These are phyloP conservation scores for Taenioides sp. DNA, from an alignment of 2,797 vertebrate genomes.

Conservation along the genomic window DNA sequence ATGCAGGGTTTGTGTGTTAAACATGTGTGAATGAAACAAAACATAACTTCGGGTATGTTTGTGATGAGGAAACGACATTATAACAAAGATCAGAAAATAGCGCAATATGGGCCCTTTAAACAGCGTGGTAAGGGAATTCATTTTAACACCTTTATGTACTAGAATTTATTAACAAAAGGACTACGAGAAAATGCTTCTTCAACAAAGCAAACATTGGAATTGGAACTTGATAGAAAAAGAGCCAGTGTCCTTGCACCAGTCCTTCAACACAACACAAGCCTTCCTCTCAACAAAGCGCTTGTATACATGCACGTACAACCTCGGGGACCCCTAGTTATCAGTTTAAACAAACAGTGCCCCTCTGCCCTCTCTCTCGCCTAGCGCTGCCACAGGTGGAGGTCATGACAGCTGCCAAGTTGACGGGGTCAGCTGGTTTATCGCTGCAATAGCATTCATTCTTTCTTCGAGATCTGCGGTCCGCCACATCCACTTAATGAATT, in stretches of 20 bases:
- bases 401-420: slow-evolving; percentile 64
- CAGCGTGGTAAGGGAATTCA: no score
- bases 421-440: slow-evolving; percentile 68
- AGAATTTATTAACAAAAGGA: no score
- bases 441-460: slow-evolving; percentile 39
- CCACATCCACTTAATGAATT: slow-evolving; percentile 57
- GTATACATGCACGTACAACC: slow-evolving; percentile 35
- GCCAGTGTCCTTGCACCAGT: neutral
- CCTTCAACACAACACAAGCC: slow-evolving; percentile 18
- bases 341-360: slow-evolving; percentile 71
- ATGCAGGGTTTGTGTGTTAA: no score
- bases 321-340: slow-evolving; percentile 59
- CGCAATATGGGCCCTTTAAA: no score
- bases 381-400: slow-evolving; percentile 61
- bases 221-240: neutral
- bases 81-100: no score
- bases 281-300: slow-evolving; percentile 41
- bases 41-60: no score
- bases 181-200: no score
- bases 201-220: neutral
- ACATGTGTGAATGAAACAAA: no score
- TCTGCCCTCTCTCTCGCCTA: slow-evolving; percentile 42
- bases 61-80: no score
- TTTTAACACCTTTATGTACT: no score
- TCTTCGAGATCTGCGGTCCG: slow-evolving; percentile 37